Evolutionary conservation across 2,113 vertebrate species (phyloP).

Genomic region (Alligator mississippiensis): DNA sequence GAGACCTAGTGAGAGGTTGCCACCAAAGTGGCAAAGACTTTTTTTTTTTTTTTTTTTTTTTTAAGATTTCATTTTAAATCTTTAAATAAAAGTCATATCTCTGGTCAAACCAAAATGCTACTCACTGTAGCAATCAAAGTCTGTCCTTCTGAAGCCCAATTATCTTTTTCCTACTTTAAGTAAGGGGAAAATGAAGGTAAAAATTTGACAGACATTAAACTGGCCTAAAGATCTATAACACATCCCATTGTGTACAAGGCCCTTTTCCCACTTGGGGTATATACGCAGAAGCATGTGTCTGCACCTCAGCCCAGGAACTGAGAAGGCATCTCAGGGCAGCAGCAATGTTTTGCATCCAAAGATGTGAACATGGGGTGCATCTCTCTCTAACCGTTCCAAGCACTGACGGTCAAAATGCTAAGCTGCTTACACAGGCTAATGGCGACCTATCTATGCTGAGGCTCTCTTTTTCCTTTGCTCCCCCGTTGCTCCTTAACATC

Average conservation of each 20-base stretch:
- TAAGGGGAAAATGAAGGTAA: not conserved
- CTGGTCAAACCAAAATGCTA: rapidly evolving
- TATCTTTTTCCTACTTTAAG: rapidly evolving
- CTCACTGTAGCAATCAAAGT: rapidly evolving
- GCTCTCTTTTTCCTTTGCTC: not conserved
- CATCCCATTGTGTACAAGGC: not conserved
- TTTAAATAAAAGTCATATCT: not conserved
- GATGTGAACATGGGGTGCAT: not conserved
- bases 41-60: not conserved
- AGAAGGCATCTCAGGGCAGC: not conserved
- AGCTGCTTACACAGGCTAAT: slow-evolving; percentile 58
- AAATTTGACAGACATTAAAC: not conserved
- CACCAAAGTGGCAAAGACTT: not conserved
- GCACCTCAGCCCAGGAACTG: not conserved
- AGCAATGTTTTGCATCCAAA: not conserved
- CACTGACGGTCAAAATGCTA: not conserved
- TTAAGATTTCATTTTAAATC: not conserved
- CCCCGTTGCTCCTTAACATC: not conserved
- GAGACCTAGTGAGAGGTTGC: not conserved
- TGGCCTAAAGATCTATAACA: not conserved
- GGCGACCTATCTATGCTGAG: not conserved
- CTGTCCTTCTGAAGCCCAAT: not conserved
- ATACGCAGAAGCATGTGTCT: not conserved
- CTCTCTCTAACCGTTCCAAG: not conserved
- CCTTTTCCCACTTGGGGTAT: not conserved